Conservation (phyloP, 2,797 vertebrate genomes). For the Capromys pilorides region DNA sequence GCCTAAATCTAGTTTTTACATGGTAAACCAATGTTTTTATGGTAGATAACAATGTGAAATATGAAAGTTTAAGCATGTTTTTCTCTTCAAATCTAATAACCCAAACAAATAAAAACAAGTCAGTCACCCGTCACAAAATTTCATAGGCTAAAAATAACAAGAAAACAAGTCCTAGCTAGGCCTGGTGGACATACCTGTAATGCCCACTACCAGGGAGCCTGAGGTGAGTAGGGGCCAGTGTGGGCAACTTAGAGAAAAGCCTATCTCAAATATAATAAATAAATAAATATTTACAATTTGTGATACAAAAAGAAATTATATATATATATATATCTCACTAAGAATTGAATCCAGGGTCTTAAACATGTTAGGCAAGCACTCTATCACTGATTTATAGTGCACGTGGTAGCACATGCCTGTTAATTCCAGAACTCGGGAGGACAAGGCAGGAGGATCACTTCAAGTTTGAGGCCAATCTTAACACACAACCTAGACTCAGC, state of each 20-base stretch:
- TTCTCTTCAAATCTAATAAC: not conserved
- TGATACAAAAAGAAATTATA: not conserved
- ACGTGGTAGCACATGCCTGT: too few relatives aligned
- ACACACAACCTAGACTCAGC: too few relatives aligned
- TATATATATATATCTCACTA: not conserved
- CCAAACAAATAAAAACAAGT: not conserved
- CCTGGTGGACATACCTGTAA: not conserved
- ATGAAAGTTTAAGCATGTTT: not conserved
- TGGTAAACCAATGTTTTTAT: not conserved
- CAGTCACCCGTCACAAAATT: not conserved
- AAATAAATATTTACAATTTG: not conserved
- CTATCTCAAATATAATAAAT: not conserved
- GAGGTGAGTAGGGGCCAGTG: not conserved
- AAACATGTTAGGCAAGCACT: too few relatives aligned
- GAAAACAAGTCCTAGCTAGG: not conserved
- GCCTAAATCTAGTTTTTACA: conserved; percentile 17
- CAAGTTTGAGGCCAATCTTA: too few relatives aligned
- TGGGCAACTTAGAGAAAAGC: not conserved
- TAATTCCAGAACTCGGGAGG: too few relatives aligned
- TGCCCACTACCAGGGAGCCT: not conserved
- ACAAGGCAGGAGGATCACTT: too few relatives aligned
- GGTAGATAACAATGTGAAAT: not conserved
- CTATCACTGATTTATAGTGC: too few relatives aligned
- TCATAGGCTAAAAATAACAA: not conserved
- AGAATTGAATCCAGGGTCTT: not conserved